Evolutionary conservation across 2,113 vertebrate species (phyloP), one percentile per base, ranked within the genome.

Genomic region (Ia io): DNA sequence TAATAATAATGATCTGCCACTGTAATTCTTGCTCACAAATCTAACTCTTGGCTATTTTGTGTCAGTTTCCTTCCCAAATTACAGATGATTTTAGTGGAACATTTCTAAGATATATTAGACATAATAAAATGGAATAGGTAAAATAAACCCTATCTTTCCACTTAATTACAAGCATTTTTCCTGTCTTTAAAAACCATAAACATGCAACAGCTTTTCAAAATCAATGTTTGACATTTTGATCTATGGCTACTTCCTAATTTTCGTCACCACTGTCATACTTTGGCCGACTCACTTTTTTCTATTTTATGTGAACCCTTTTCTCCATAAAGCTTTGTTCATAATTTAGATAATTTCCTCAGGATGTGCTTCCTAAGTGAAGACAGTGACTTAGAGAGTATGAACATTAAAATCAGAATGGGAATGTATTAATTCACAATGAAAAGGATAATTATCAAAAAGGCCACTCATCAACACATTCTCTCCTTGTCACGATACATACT

Each of bases 31-130:
- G 56, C 59, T 79, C n/a, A 70, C n/a, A 79, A 90, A 56, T 77
- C 59, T 53, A 79, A 88, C 63, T 90, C 91, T 84, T 91, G 74
- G 74, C 85, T 91, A 9, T 44, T 82, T 80, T 56, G 67, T 94
- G 59, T 90, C 88, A 79, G 17, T 65, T 96, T 92, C 14, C 49
- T 85, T 91, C 88, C 4, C 77, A 96, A 95, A 96, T 93, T 95
- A 73, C 90, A 93, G 67, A 49, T 9, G 18, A 71, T 93, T 95
- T 94, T 71, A 95, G 69, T 88, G 70, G 51, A 44, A 53, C 16
- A 80, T 95, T 95, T 84, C 74, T 84, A 93, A 77, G 89, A 79
- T 93, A 95, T 42, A 89, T 76, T 61, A 86, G 59, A n/a, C 63
- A 5, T 35, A 92, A 76, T 93, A 95, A 87, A 91, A 59, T 11